phyloP scores from a whole-genome alignment of 23 tunicate species.

The Corella eumyota region DNA sequence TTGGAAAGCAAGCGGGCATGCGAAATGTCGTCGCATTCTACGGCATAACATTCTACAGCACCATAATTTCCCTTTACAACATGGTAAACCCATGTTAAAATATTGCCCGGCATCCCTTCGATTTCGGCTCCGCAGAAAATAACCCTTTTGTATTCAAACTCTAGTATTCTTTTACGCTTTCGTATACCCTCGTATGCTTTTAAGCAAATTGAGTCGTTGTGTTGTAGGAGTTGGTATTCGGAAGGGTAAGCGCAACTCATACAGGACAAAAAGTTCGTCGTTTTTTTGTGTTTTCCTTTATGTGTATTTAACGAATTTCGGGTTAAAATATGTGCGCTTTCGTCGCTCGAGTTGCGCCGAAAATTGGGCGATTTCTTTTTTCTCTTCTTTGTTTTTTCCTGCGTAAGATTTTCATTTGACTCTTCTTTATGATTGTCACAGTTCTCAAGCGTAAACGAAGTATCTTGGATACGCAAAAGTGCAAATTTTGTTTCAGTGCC shows the following conservation, averaged over 20 bases:
- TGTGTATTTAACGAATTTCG: background rate
- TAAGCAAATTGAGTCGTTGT: slow-evolving; percentile 32
- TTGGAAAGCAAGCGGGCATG: slow-evolving; percentile 51
- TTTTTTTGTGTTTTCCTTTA: background rate
- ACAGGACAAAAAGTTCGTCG: slow-evolving; percentile 21
- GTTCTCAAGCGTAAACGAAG: slow-evolving; percentile 24
- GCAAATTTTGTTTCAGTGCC: slow-evolving; percentile 18
- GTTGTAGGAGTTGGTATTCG: slow-evolving; percentile 2
- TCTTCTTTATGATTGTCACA: slow-evolving; percentile 6
- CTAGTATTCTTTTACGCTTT: background rate
- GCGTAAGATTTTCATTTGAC: background rate
- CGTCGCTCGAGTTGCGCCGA: too few species aligned
- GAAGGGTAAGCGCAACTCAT: slow-evolving; percentile 1
- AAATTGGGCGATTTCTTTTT: background rate
- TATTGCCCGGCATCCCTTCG: slow-evolving; percentile 12
- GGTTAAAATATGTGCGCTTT: background rate
- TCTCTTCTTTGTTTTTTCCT: slow-evolving; percentile 6
- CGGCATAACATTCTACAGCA: slow-evolving; percentile 45
- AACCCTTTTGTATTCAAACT: slow-evolving; percentile 30
- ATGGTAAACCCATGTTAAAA: slow-evolving; percentile 51
- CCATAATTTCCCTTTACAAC: slow-evolving; percentile 8
- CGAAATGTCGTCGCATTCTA: slow-evolving; percentile 63
- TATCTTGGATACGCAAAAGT: slow-evolving; percentile 31
- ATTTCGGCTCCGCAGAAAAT: slow-evolving; percentile 48
- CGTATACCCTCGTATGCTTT: slow-evolving; percentile 17